phyloP scores from a whole-genome alignment of 1,140 invertebrate genomes.

The Cherax destructor region DNA sequence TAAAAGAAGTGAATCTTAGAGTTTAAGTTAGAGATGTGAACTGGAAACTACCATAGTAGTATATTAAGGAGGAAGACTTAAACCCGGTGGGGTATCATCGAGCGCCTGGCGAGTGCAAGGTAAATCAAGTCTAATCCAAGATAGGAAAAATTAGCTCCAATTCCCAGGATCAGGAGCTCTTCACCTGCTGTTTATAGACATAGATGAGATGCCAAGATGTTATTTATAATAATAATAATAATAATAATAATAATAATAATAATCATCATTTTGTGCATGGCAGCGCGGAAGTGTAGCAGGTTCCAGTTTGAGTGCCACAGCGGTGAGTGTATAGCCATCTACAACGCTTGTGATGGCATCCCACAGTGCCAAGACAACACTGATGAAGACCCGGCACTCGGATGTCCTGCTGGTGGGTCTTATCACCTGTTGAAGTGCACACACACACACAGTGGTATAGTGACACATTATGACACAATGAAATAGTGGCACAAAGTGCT shows the following conservation, averaged over 20 bases:
- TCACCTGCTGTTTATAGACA: too few relatives aligned
- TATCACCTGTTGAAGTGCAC: neutral
- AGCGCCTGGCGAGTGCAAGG: too few relatives aligned
- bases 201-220: too few relatives aligned
- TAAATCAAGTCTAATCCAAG: too few relatives aligned
- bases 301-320: constrained; percentile 92
- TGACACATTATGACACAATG: neutral
- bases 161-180: too few relatives aligned
- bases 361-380: constrained; percentile 94
- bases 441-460: neutral
- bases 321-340: constrained; percentile 94
- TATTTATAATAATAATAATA: neutral
- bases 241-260: neutral
- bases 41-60: too few relatives aligned
- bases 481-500: too few relatives aligned
- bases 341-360: constrained; percentile 96
- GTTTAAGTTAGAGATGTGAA: too few relatives aligned
- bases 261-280: neutral
- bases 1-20: too few relatives aligned
- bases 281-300: constrained; percentile 80
- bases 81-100: too few relatives aligned
- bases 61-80: too few relatives aligned
- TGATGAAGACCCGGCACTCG: constrained; percentile 89
- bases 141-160: too few relatives aligned
- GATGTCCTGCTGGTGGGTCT: constrained; percentile 79